Conservation (phyloP, 2,113 vertebrate genomes). For the Phalacrocorax aristotelis region DNA sequence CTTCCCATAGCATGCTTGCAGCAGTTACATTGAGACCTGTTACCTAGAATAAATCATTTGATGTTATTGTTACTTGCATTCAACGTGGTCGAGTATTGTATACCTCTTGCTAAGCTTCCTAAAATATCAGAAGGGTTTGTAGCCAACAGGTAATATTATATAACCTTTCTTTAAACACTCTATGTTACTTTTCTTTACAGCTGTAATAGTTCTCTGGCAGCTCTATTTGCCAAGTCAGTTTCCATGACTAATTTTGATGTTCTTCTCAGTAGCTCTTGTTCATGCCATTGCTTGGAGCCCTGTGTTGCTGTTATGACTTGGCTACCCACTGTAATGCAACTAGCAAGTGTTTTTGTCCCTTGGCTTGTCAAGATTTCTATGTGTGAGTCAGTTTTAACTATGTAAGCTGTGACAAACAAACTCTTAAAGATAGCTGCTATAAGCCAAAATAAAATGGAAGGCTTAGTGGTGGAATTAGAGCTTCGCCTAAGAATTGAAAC, state of each 20-base stretch:
- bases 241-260: not conserved
- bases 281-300: not conserved
- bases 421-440: not conserved
- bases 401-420: not conserved
- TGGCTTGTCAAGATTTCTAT: constrained; percentile 7
- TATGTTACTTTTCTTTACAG: not conserved
- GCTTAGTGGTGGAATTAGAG: not conserved
- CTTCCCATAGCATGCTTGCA: not conserved
- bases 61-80: not conserved
- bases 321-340: not conserved
- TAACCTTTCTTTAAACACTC: not conserved
- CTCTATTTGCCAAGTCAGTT: not conserved
- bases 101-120: not conserved
- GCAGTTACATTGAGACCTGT: not conserved
- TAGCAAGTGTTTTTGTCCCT: constrained; percentile 1
- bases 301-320: constrained; percentile 5
- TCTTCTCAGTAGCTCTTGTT: not conserved
- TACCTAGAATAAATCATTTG: not conserved
- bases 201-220: not conserved
- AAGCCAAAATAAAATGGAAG: not conserved
- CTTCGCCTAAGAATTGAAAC: not conserved
- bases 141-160: not conserved
- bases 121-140: not conserved
- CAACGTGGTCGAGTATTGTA: not conserved
- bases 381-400: not conserved